A percentile compares a stretch with the other conserved stretches of the same genome.
phyloP scores from a whole-genome alignment of 2,888 invertebrate genomes.

The Cheilosia vulpina region DNA sequence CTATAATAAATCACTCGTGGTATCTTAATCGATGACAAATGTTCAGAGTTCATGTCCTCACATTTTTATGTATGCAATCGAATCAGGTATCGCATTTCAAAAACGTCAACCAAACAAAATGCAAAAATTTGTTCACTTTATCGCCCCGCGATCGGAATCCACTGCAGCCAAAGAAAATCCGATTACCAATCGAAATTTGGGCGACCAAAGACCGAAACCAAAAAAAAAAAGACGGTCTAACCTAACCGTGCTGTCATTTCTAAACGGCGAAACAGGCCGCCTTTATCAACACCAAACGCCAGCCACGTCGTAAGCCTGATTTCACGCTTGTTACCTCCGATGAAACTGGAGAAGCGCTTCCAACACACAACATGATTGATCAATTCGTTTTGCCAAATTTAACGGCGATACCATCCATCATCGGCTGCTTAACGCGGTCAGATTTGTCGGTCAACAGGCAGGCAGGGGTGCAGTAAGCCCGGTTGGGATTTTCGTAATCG shows the following conservation, averaged over 20 bases:
- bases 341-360: slow-evolving; percentile 64
- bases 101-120: slow-evolving; percentile 16
- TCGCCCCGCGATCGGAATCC: slow-evolving; percentile 46
- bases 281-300: slow-evolving; percentile 70
- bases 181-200: slow-evolving; percentile 29
- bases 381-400: slow-evolving; percentile 75
- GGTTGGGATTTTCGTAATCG: slow-evolving; percentile 53
- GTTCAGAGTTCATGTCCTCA: slow-evolving; percentile 63
- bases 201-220: background rate
- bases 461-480: slow-evolving; percentile 2
- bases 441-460: slow-evolving; percentile 3
- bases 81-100: slow-evolving; percentile 23
- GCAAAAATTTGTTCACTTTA: slow-evolving; percentile 43
- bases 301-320: slow-evolving; percentile 61
- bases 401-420: slow-evolving; percentile 73
- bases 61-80: slow-evolving; percentile 42
- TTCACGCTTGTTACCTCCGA: slow-evolving; percentile 71
- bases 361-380: slow-evolving; percentile 68
- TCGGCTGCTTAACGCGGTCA: slow-evolving; percentile 55
- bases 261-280: slow-evolving; percentile 40
- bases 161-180: slow-evolving; percentile 30
- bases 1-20: slow-evolving; percentile 40
- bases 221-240: slow-evolving; percentile 11
- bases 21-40: slow-evolving; percentile 68
- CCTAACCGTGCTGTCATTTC: slow-evolving; percentile 31